Conservation (phyloP, 2,888 invertebrate genomes). For the Drosophila borborema region DNA sequence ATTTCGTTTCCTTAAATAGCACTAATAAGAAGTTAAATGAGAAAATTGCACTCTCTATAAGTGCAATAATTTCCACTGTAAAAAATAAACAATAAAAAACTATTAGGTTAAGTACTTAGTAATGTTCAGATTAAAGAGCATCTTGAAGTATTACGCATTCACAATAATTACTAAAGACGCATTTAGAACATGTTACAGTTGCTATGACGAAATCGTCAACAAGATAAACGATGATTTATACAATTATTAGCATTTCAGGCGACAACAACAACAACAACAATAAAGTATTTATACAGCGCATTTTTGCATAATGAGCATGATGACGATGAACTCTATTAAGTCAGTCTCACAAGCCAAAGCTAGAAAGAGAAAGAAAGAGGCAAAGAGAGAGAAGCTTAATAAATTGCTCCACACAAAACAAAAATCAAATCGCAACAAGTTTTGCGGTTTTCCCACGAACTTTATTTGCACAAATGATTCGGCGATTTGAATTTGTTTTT, state of each 20-base stretch:
- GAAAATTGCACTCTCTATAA: not conserved
- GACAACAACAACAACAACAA: slow-evolving; percentile 18
- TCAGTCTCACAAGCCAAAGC: slow-evolving; percentile 4
- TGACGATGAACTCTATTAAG: slow-evolving; percentile 26
- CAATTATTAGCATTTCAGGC: slow-evolving; percentile 23
- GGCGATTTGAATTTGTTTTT: slow-evolving; percentile 34
- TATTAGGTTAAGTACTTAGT: not conserved
- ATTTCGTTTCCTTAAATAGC: not conserved
- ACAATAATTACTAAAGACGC: slow-evolving; percentile 35
- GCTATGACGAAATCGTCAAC: slow-evolving; percentile 29
- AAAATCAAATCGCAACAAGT: slow-evolving; percentile 29
- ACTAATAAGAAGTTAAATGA: not conserved
- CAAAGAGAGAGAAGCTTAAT: slow-evolving; percentile 10
- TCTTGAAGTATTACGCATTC: slow-evolving; percentile 16
- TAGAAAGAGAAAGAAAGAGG: not conserved
- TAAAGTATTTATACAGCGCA: slow-evolving; percentile 30
- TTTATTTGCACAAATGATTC: slow-evolving; percentile 56
- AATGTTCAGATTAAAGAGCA: slow-evolving; percentile 1
- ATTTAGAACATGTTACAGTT: slow-evolving; percentile 48
- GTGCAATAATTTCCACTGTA: not conserved
- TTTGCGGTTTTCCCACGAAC: slow-evolving; percentile 65
- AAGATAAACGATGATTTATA: slow-evolving; percentile 46
- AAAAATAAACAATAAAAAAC: not conserved
- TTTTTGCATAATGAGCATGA: slow-evolving; percentile 52
- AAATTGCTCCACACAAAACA: slow-evolving; percentile 41